Conservation (phyloP, 2,113 vertebrate genomes). For the Serinus canaria region DNA sequence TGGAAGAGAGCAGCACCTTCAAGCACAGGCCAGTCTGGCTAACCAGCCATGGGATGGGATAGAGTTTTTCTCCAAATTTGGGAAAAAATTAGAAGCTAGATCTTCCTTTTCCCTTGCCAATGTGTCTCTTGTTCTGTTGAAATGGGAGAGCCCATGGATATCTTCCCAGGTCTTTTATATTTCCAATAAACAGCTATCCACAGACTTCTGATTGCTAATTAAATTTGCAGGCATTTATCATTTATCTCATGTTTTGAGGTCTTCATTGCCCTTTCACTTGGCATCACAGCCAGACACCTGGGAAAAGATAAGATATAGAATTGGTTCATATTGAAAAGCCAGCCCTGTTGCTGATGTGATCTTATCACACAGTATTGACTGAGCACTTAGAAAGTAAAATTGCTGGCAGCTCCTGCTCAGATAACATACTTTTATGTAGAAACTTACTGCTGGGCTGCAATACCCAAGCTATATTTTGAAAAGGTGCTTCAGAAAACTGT, state of each 20-base stretch:
- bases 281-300: neutral
- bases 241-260: neutral
- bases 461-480: neutral
- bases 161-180: neutral
- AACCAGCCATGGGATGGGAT: accelerated
- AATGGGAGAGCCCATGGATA: neutral
- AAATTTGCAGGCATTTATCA: neutral
- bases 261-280: neutral
- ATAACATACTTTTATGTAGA: neutral
- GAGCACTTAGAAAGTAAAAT: slow-evolving; percentile 51
- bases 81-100: neutral
- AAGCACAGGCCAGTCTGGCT: neutral
- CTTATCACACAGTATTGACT: slow-evolving; percentile 61
- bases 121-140: neutral
- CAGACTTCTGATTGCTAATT: neutral
- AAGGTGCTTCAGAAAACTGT: neutral
- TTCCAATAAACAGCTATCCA: neutral
- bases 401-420: neutral
- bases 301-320: slow-evolving; percentile 48
- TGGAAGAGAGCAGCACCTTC: neutral
- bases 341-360: slow-evolving; percentile 45
- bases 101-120: neutral
- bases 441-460: neutral
- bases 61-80: neutral
- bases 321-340: slow-evolving; percentile 40